These are phyloP conservation scores for Poecile montanus DNA, from an alignment of 2,797 vertebrate species.

Conservation along the genomic window DNA sequence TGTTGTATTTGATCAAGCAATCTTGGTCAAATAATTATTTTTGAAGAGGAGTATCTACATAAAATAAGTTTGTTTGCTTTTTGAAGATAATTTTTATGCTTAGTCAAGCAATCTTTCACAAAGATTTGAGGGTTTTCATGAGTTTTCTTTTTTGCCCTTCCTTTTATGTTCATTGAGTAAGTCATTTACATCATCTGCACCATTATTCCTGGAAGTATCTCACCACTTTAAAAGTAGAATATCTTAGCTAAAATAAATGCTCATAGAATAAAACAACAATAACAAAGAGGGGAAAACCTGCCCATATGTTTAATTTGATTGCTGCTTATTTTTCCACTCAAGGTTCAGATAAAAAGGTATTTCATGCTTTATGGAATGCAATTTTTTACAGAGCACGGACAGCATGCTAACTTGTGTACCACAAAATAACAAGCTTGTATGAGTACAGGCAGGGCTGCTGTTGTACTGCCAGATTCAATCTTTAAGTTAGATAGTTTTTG, in stretches of 20 bases:
- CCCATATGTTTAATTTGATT: background rate
- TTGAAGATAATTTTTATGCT: background rate
- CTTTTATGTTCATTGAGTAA: background rate
- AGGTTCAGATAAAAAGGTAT: conserved; percentile 19
- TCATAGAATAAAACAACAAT: background rate
- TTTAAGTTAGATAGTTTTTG: conserved; percentile 39
- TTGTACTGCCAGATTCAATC: conserved; percentile 13
- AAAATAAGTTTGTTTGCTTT: background rate
- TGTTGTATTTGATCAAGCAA: background rate
- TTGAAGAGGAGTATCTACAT: background rate
- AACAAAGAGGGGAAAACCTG: background rate
- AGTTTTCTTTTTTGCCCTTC: background rate
- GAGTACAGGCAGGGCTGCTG: background rate
- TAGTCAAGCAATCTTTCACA: background rate
- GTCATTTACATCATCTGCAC: background rate
- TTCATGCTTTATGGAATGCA: conserved; percentile 22
- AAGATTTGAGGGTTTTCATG: background rate
- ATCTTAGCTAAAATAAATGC: background rate
- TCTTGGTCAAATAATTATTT: background rate
- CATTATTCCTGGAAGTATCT: background rate
- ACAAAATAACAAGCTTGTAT: background rate
- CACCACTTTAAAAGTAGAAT: background rate
- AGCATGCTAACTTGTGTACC: background rate
- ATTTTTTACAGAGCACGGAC: background rate
- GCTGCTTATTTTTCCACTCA: conserved; percentile 4